Evolutionary conservation across 2,113 vertebrate genomes (phyloP).

Genomic region (Antechinus flavipes): DNA sequence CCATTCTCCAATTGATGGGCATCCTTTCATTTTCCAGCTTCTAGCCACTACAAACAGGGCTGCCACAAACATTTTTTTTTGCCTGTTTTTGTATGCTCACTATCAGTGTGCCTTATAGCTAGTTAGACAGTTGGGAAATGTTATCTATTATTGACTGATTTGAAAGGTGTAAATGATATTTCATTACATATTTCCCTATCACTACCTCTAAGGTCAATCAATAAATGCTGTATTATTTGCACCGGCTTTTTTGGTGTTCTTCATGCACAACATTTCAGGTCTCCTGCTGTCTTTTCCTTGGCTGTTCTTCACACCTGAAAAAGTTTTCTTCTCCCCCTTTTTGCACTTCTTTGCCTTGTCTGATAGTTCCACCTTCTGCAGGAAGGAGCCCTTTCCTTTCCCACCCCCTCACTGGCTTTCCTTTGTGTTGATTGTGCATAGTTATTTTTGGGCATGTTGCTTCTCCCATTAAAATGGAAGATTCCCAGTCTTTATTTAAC

Average conservation of each 20-base stretch:
- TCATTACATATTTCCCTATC: not conserved
- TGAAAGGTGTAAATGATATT: not conserved
- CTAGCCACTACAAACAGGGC: too few relatives aligned
- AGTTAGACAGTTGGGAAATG: too few relatives aligned
- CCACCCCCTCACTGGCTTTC: not conserved
- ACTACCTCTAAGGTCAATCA: not conserved
- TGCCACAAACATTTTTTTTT: too few relatives aligned
- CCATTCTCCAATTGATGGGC: too few relatives aligned
- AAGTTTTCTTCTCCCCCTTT: not conserved
- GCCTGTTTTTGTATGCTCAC: not conserved
- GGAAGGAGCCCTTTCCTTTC: too few relatives aligned
- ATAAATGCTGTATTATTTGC: not conserved
- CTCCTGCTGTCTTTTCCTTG: too few relatives aligned
- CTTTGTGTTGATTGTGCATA: not conserved
- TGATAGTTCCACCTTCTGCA: too few relatives aligned
- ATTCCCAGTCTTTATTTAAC: not conserved
- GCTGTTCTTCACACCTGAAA: too few relatives aligned
- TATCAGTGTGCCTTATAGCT: not conserved
- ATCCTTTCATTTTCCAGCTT: too few relatives aligned
- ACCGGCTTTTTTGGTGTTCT: too few relatives aligned
- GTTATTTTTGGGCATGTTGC: not conserved
- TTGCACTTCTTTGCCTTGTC: not conserved
- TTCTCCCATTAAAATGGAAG: not conserved
- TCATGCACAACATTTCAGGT: too few relatives aligned
- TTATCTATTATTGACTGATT: not conserved